Percentiles rank a stretch among this genome's conserved stretches.
Evolutionary conservation across 2,797 vertebrate genomes (phyloP).

Genomic region (Neomorphus geoffroyi): DNA sequence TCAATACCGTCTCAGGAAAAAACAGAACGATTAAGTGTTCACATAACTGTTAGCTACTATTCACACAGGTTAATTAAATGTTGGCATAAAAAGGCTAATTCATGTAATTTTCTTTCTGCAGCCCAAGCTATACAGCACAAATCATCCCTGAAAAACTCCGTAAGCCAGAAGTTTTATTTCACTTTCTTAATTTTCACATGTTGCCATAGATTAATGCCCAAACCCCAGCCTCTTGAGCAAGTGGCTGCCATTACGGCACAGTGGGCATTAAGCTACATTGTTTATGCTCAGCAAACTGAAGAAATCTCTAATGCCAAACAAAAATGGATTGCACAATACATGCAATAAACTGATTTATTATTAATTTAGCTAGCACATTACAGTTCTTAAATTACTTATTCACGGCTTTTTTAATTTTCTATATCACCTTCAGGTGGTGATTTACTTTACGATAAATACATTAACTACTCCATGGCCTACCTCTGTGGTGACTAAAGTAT

Average conservation of each 20-base stretch:
- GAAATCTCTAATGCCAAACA: not conserved
- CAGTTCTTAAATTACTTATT: not conserved
- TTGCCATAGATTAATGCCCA: not conserved
- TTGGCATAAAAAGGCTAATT: not conserved
- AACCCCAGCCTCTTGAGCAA: not conserved
- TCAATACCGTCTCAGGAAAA: not conserved
- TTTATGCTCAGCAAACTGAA: not conserved
- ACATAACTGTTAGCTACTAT: not conserved
- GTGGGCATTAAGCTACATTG: not conserved
- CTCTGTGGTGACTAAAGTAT: not conserved
- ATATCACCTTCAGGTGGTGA: not conserved
- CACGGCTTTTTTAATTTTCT: not conserved
- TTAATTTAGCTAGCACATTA: not conserved
- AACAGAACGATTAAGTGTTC: not conserved
- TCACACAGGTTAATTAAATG: constrained; percentile 7
- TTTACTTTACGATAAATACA: not conserved
- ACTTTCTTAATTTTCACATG: not conserved
- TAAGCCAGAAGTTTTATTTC: not conserved
- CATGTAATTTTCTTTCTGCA: not conserved
- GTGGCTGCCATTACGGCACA: not conserved
- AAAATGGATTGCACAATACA: not conserved
- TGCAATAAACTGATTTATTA: not conserved
- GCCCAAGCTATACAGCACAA: not conserved
- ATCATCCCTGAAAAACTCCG: not conserved
- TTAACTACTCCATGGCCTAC: not conserved